These are phyloP conservation scores for Sinonovacula constricta DNA, from an alignment of 1,140 invertebrate species.

Conservation along the genomic window DNA sequence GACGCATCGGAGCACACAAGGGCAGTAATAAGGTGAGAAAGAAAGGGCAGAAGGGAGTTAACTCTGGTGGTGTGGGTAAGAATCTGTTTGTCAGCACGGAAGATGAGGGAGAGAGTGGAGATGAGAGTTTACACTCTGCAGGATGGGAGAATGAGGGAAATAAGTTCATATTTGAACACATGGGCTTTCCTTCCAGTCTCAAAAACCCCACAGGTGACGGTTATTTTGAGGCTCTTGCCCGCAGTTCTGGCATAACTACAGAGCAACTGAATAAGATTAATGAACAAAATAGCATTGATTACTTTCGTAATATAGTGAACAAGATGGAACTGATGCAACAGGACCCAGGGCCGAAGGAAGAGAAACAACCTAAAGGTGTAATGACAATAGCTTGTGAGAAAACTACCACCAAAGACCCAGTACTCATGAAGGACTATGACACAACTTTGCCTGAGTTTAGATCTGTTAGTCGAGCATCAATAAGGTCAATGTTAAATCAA, in stretches of 20 bases:
- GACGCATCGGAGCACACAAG: conserved; percentile 52
- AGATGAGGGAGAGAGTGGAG: conserved; percentile 8
- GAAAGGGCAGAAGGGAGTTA: conserved; percentile 38
- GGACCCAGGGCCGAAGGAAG: background rate
- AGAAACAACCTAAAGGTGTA: background rate
- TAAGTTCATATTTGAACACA: conserved; percentile 35
- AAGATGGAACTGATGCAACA: conserved; percentile 20
- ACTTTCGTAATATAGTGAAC: conserved; percentile 31
- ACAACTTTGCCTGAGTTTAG: conserved; percentile 23
- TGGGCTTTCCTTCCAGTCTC: background rate
- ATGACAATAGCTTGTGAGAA: too few relatives aligned
- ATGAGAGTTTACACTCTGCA: conserved; percentile 9
- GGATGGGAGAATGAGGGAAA: conserved; percentile 10
- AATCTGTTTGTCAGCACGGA: background rate
- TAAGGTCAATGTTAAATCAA: conserved; percentile 14
- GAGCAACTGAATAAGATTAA: conserved; percentile 9
- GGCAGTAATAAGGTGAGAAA: conserved; percentile 64
- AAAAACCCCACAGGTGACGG: background rate
- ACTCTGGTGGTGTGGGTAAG: conserved; percentile 26
- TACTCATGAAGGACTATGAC: too few relatives aligned
- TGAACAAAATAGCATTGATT: conserved; percentile 16
- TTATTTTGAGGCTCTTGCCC: conserved; percentile 33
- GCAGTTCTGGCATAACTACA: too few relatives aligned
- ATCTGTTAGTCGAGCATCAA: conserved; percentile 41
- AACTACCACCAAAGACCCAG: too few relatives aligned